Evolutionary conservation across 2,888 invertebrate species (phyloP), one percentile per base, ranked within the genome.

Genomic region (Tipula vernalis): DNA sequence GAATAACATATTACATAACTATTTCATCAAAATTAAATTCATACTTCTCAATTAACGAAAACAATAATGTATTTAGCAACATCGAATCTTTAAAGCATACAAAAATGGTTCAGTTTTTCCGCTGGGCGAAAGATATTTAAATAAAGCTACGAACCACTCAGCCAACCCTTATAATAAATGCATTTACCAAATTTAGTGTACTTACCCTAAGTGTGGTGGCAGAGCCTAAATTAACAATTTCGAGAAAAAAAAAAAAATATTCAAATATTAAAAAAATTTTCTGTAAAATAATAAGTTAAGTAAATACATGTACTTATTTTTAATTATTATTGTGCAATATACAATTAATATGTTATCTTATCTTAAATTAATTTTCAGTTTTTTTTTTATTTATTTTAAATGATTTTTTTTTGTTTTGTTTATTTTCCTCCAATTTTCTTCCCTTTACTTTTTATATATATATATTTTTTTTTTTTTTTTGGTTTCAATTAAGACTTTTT

Each of bases 281-380:
- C 84, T 84, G 84, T 84, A 85, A 85, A 85, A 85, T 85, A 85
- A 85, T 85, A 85, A 85, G 42, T 85, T 85, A 85, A 85, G 85
- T 85, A 85, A 85, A 85, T 85, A 85, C 85, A 85, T 85, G 85
- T 85, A 85, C 85, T 85, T 85, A 85, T 85, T 85, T 85, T 85
- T 85, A 85, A 85, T 85, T 85, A 85, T 85, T 85, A 85, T 85
- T 85, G 85, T 85, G 85, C 85, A 85, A 85, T 85, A 85, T 85
- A 85, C 85, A 85, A 85, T 85, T 85, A 85, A 85, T 85, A 85
- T 85, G 85, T 85, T 85, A 85, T 85, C 85, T 85, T 85, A 85
- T 85, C 85, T 85, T 85, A 85, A 84, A 85, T 85, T 85, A 85
- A 42, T 85, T 85, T 85, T 85, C 18, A 18, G 18, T 42, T 85